Evolutionary conservation across 2,797 vertebrate species (phyloP).

Genomic region (Gymnoscopelus braueri): DNA sequence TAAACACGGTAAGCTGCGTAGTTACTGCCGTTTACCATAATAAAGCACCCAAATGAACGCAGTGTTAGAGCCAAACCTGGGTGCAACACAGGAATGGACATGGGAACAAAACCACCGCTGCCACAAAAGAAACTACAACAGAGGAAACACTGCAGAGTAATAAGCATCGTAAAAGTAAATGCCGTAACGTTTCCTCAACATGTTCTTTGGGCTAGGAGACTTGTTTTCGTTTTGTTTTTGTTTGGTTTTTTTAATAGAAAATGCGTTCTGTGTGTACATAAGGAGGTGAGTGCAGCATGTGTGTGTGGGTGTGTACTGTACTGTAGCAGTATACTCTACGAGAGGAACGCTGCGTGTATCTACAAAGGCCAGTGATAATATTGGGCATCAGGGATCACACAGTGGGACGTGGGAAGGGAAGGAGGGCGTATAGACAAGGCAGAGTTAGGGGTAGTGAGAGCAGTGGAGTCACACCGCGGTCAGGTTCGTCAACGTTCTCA

Average conservation of each 20-base stretch:
- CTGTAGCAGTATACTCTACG: slow-evolving; percentile 68
- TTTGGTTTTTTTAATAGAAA: slow-evolving; percentile 53
- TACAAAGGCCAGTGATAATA: slow-evolving; percentile 69
- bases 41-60: slow-evolving; percentile 62
- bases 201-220: slow-evolving; percentile 73
- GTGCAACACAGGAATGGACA: slow-evolving; percentile 45
- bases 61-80: slow-evolving; percentile 49
- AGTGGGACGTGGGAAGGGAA: slow-evolving; percentile 40
- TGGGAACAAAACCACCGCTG: slow-evolving; percentile 45
- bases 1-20: slow-evolving; percentile 46
- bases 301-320: slow-evolving; percentile 44
- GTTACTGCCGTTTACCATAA: slow-evolving; percentile 45
- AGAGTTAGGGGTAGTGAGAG: slow-evolving; percentile 73
- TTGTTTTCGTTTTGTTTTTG: slow-evolving; percentile 23
- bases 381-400: slow-evolving; percentile 61
- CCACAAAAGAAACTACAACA: slow-evolving; percentile 34
- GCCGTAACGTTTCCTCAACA: slow-evolving; percentile 55
- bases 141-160: slow-evolving; percentile 58
- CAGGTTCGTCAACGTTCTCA: slow-evolving; percentile 82
- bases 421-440: slow-evolving; percentile 80
- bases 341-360: slow-evolving; percentile 74
- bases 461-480: slow-evolving; percentile 25
- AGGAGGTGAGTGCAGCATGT: slow-evolving; percentile 60
- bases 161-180: slow-evolving; percentile 63
- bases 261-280: slow-evolving; percentile 63